Evolutionary conservation across 2,888 invertebrate species (phyloP), one percentile per base, ranked within the genome.

Genomic region (Zygothrica quintamaculata): DNA sequence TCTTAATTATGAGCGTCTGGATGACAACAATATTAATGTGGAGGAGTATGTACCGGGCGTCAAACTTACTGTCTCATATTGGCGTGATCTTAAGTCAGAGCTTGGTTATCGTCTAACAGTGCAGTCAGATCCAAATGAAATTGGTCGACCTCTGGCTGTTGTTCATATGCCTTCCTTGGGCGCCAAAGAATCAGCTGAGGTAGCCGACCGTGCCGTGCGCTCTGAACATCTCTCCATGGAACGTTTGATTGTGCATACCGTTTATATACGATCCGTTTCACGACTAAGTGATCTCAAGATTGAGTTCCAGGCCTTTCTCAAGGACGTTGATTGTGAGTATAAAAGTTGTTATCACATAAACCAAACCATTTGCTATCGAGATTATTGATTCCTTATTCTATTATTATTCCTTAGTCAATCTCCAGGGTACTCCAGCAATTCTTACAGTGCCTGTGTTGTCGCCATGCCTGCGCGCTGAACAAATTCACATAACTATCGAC

Each of bases 171-270:
- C 95, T 6, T 91, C 91, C 0, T 72, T 91, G 47, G 91, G 91
- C 0, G 88, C 89, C 16, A 91, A 91, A 64, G 91, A 91, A 58
- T 90, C 91, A 0, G 87, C 93, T 52, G 94, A 96, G 90, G 94
- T 95, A 50, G 94, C 95, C 0, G 95, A 95, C 84, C 92, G 94
- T 70, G 96, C 97, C 9, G 95, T 97, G 36, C 93, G 96, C 76
- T 96, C 97, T 16, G 97, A 98, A 91, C 94, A 96, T 85, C 93
- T 99, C n/a, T 98, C 98, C 3, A 96, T 99, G 94, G 99, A 99
- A 92, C 94, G 97, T 31, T 92, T 99, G 50, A 92, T 99, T 31
- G 98, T 98, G 4, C 98, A 98, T 89, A 98, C 98, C 0, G 98
- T 99, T 76, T 98, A 99, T 88, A 96, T 98, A 55, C 93, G 99